Evolutionary conservation across 2,797 vertebrate species (phyloP), one percentile per base, ranked within the genome.

Genomic region (Thripadectes ignobilis): DNA sequence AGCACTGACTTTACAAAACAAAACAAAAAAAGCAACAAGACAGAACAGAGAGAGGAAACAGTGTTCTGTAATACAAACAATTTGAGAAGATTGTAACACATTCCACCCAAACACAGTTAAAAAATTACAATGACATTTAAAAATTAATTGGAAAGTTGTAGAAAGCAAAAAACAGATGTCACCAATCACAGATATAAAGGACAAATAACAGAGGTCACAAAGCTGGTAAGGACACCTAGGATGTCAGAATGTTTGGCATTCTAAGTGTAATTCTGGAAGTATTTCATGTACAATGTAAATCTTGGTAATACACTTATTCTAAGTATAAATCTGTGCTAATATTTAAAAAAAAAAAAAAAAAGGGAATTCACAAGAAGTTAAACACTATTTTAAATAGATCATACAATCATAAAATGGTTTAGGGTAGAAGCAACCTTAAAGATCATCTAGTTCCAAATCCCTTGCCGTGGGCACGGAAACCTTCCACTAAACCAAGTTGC

Each of bases 1-100:
- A 72, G 1, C 11, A 29, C 7, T 49, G 13, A 51, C 27, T 75
- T 27, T 48, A 3, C 66, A 82, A 69, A 72, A 61, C 26, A 41
- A 76, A 39, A 18, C 0, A 0, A 6, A 36, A 32, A 36, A 48
- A 63, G 57, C 29, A 9, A 7, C 3, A 29, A 14, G 4, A 8
- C 2, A 65, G 48, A 49, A 49, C 59, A 49, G 17, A 67, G 32
- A 79, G 76, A 17, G 16, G 13, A 72, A 86, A 38, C 23, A 14
- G 49, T 38, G 7, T 52, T 66, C 14, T 52, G 8, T 3, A 46
- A 69, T 34, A 38, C 10, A 78, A 74, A 49, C 24, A 57, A 21
- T 32, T 59, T 58, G 11, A 67, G 15, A 67, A 29, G 20, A 46
- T 3, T 39, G 12, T 46, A 87, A 41, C 18, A 72, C 3, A 49